These are phyloP conservation scores for Pelagia noctiluca DNA, from an alignment of 30 jellyfish, hydroid and myxozoan genomes.

Conservation along the genomic window DNA sequence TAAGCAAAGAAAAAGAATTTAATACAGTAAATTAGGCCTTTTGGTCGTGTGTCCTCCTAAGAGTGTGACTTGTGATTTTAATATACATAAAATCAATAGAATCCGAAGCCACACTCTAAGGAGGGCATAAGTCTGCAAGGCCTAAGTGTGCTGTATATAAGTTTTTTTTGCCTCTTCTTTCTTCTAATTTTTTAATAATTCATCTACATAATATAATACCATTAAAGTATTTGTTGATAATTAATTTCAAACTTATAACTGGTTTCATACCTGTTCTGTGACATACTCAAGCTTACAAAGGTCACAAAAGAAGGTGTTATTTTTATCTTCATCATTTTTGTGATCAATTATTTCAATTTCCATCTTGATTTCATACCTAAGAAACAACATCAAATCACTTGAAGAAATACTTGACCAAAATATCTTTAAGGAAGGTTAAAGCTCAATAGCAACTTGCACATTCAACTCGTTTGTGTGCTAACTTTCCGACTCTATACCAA, in stretches of 20 bases:
- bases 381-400: not conserved
- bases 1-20: too few species aligned
- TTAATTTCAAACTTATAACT: not conserved
- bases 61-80: too few species aligned
- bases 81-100: not conserved
- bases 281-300: slow-evolving; percentile 61
- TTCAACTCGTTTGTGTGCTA: too few species aligned
- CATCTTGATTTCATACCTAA: not conserved
- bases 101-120: not conserved
- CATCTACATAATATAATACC: too few species aligned
- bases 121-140: not conserved
- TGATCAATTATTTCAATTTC: not conserved
- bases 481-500: too few species aligned
- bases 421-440: too few species aligned
- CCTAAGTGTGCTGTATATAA: not conserved
- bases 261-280: slow-evolving; percentile 30
- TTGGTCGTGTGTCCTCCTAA: too few species aligned
- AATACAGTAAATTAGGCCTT: too few species aligned
- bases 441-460: too few species aligned
- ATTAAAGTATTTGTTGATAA: too few species aligned
- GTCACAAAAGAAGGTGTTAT: slow-evolving; percentile 51
- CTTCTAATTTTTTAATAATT: too few species aligned
- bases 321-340: not conserved
- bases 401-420: too few species aligned
- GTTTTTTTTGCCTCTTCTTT: not conserved